Conservation (phyloP, 2,797 vertebrate genomes). For the Eptatretus atami region DNA sequence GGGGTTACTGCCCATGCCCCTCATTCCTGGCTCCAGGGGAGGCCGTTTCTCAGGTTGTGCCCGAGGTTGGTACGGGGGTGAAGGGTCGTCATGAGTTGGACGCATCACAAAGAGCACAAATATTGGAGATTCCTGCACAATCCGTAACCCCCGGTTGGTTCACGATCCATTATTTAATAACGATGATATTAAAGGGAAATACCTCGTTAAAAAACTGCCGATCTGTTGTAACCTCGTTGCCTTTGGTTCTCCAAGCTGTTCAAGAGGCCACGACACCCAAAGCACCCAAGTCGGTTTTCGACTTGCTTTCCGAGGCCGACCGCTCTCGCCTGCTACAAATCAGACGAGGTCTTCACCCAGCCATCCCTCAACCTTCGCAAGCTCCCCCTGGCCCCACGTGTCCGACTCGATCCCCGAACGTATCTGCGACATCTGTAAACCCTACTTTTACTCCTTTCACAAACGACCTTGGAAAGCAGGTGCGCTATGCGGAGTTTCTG, state of each 20-base stretch:
- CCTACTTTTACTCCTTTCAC: conserved; percentile 40
- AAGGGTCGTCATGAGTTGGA: conserved; percentile 32
- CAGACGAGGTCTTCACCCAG: too few relatives aligned
- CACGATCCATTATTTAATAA: too few relatives aligned
- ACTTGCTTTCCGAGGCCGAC: conserved; percentile 42
- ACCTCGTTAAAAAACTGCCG: too few relatives aligned
- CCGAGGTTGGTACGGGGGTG: conserved; percentile 13
- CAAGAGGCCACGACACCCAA: too few relatives aligned
- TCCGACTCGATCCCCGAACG: background rate
- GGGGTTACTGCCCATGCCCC: conserved; percentile 42
- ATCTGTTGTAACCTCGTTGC: too few relatives aligned
- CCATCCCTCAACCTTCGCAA: conserved; percentile 9
- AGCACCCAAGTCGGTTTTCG: conserved; percentile 44
- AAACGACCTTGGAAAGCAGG: conserved; percentile 45
- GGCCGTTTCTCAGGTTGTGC: conserved; percentile 19
- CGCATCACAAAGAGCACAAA: conserved; percentile 26
- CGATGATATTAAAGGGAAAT: too few relatives aligned
- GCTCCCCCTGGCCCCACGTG: conserved; percentile 7
- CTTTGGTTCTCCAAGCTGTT: too few relatives aligned
- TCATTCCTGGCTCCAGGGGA: conserved; percentile 21
- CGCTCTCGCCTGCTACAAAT: conserved; percentile 22
- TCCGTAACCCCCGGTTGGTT: too few relatives aligned
- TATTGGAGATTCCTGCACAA: conserved; percentile 17
- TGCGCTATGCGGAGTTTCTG: conserved; percentile 46
- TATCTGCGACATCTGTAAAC: too few relatives aligned